Evolutionary conservation across 2,797 vertebrate species (phyloP), one percentile per base, ranked within the genome.

Genomic region (Amniataba percoides): DNA sequence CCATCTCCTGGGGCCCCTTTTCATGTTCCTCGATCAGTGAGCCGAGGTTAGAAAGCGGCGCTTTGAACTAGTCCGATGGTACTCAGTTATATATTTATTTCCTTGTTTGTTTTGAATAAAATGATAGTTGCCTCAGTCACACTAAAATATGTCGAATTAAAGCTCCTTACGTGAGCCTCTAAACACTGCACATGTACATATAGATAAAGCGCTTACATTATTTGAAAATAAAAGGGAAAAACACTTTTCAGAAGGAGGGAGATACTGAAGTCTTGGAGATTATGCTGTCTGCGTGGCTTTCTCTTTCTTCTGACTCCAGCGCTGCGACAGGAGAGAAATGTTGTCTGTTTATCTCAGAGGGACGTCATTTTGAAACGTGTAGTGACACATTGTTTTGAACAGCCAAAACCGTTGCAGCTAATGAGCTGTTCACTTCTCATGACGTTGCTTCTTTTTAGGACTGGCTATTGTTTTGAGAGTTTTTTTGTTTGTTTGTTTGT

Each of bases 11-110:
- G 80, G 83, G 74, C 82, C 79, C 63, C 84, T 70, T 91, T 88
- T 84, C 81, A 84, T 85, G 87, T 91, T 91, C 81, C 81, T 80
- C 84, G 77, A 94, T 92, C 92, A 90, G 82, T 59, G 83, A 84
- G 81, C 75, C 2, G 71, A 82, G 82, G 77, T 91, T 86, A 69
- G 82, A 88, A 93, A 92, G 83, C 78, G n/a, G 63, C 45, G 79
- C 86, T 86, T 90, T 93, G 79, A 92, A 90, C 87, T 57, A 48
- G 64, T 80, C 71, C 19, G 11, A 56, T 61, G 66, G 42, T 55
- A 39, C 78, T 78, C 4, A 8, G 3, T 74, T 85, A 73, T 80
- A 82, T 81, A 80, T 87, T 84, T 82, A 78, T 85, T 83, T 90
- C n/a, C 52, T 31, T 48, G 63, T 82, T 92, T 83, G 65, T 81